These are phyloP conservation scores for Protonibea diacanthus DNA, from an alignment of 2,797 vertebrate genomes.

Conservation along the genomic window DNA sequence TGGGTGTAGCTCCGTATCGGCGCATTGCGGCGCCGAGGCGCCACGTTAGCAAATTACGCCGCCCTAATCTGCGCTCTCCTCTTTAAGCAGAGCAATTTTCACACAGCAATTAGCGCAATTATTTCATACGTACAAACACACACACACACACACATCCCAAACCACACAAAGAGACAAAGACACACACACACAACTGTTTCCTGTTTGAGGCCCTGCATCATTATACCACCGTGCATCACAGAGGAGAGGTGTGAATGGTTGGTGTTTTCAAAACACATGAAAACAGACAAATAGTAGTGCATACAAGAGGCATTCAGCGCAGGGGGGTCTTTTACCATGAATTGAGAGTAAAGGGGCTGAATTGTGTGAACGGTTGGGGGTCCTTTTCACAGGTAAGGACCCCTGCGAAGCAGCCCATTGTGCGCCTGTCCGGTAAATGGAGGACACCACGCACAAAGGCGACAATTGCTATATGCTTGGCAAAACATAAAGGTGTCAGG, in stretches of 20 bases:
- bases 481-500: conserved; percentile 85
- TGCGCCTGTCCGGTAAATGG: conserved; percentile 83
- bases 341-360: conserved; percentile 82
- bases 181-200: conserved; percentile 71
- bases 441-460: conserved; percentile 83
- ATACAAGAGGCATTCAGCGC: conserved; percentile 83
- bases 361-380: conserved; percentile 81
- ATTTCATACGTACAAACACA: conserved; percentile 69
- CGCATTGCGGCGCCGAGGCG: conserved; percentile 16
- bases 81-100: conserved; percentile 67
- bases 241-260: conserved; percentile 81
- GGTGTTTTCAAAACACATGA: conserved; percentile 87
- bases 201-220: conserved; percentile 79
- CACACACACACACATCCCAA: conserved; percentile 21
- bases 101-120: conserved; percentile 81
- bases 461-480: conserved; percentile 82
- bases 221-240: conserved; percentile 77
- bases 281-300: conserved; percentile 85
- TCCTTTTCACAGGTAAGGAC: conserved; percentile 89
- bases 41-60: conserved; percentile 47
- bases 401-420: conserved; percentile 82
- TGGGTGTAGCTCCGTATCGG: conserved; percentile 44
- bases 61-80: conserved; percentile 55
- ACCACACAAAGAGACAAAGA: conserved; percentile 63
- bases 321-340: conserved; percentile 80